A percentile compares a stretch with the other conserved stretches of the same genome.
phyloP scores from a whole-genome alignment of 2,888 invertebrate genomes.

The Argynnis bischoffii region DNA sequence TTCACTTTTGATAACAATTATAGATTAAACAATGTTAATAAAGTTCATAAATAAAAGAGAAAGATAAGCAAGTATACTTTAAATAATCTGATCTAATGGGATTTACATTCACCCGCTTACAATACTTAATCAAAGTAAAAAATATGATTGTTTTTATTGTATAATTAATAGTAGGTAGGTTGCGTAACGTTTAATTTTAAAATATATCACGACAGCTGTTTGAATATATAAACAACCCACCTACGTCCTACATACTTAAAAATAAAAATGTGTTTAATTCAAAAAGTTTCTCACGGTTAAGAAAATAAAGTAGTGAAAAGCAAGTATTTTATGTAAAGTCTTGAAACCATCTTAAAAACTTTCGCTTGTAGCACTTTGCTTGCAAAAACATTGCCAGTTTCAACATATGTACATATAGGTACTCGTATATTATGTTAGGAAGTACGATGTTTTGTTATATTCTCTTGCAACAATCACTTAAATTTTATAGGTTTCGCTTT shows the following conservation, averaged over 20 bases:
- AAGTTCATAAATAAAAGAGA: not conserved
- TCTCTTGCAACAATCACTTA: slow-evolving; percentile 1
- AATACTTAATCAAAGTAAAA: slow-evolving; percentile 10
- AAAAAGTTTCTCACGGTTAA: slow-evolving; percentile 21
- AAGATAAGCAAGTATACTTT: not conserved
- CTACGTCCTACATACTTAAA: no score
- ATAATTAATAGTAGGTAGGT: not conserved
- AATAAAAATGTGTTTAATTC: slow-evolving; percentile 2
- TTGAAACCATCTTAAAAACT: slow-evolving; percentile 25
- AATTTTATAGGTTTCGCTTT: not conserved
- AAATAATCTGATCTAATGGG: not conserved
- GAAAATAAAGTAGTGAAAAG: slow-evolving; percentile 16
- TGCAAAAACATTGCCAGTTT: slow-evolving; percentile 26
- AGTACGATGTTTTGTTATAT: slow-evolving; percentile 15
- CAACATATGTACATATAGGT: not conserved
- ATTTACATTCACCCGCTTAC: slow-evolving; percentile 31
- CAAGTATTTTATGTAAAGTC: slow-evolving; percentile 17
- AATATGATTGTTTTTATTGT: slow-evolving; percentile 7
- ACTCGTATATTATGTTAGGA: slow-evolving; percentile 18
- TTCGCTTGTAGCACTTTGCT: slow-evolving; percentile 28
- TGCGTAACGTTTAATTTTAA: slow-evolving; percentile 6
- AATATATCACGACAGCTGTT: not conserved
- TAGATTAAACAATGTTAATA: slow-evolving; percentile 33
- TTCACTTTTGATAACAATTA: slow-evolving; percentile 33
- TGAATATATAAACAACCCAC: no score